Percentiles rank a stretch among this genome's conserved stretches.
phyloP scores from a whole-genome alignment of 1,140 invertebrate species.

The Solenopsis invicta region DNA sequence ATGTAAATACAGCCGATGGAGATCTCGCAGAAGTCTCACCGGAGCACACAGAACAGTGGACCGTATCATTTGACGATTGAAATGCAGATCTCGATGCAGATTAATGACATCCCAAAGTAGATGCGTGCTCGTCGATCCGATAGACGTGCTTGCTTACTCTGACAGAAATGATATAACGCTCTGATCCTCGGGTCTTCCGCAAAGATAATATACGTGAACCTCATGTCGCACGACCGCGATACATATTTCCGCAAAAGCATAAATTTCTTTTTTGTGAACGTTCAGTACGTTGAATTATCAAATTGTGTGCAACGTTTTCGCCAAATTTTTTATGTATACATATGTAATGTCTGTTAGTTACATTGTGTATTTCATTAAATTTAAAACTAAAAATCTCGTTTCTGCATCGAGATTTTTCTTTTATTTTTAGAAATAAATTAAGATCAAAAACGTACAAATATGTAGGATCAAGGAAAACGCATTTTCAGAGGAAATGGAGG shows the following conservation, averaged over 20 bases:
- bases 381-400: background rate
- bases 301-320: background rate
- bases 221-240: background rate
- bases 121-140: conserved; percentile 43
- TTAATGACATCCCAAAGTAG: conserved; percentile 64
- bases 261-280: background rate
- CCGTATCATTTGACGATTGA: conserved; percentile 65
- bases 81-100: conserved; percentile 69
- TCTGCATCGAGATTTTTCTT: background rate
- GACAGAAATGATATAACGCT: conserved; percentile 50
- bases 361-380: background rate
- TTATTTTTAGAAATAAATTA: background rate
- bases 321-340: background rate
- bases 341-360: background rate
- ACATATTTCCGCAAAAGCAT: background rate
- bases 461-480: conserved; percentile 1
- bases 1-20: conserved; percentile 57
- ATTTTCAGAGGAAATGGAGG: conserved; percentile 63
- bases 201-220: conserved; percentile 24
- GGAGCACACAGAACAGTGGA: conserved; percentile 56
- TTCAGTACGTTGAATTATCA: background rate
- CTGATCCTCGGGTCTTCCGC: background rate
- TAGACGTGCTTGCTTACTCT: conserved; percentile 11
- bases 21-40: conserved; percentile 54
- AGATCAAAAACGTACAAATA: conserved; percentile 11